phyloP scores from a whole-genome alignment of 2,888 invertebrate genomes.

The Scaptomyza parva region DNA sequence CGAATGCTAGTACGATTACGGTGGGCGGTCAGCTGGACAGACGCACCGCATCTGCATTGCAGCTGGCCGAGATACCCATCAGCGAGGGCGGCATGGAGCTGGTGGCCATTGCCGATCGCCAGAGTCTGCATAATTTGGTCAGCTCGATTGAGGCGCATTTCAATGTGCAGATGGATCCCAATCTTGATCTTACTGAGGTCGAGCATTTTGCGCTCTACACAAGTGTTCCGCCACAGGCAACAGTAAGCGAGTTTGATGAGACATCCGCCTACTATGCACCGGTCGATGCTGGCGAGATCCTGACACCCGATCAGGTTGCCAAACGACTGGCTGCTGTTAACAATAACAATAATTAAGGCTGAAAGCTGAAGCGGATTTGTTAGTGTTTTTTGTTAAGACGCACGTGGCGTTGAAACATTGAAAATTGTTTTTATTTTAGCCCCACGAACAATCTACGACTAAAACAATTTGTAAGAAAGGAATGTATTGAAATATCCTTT shows the following conservation, averaged over 20 bases:
- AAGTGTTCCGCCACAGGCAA: conserved; percentile 93
- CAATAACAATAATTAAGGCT: conserved; percentile 69
- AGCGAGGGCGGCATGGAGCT: conserved; percentile 86
- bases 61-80: conserved; percentile 84
- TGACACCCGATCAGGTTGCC: conserved; percentile 85
- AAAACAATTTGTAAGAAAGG: conserved; percentile 31
- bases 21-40: conserved; percentile 83
- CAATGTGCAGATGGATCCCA: conserved; percentile 85
- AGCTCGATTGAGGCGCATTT: conserved; percentile 83
- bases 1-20: conserved; percentile 83
- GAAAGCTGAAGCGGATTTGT: neutral
- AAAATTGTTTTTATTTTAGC: conserved; percentile 25
- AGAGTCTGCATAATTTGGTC: conserved; percentile 84
- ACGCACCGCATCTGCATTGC: conserved; percentile 84
- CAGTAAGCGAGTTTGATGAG: conserved; percentile 94
- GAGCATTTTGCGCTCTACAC: conserved; percentile 95
- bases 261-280: conserved; percentile 94
- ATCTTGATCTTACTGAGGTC: conserved; percentile 92
- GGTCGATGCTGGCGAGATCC: conserved; percentile 91
- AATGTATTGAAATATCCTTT: conserved; percentile 7
- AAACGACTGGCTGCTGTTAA: conserved; percentile 82
- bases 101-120: conserved; percentile 86
- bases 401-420: conserved; percentile 11
- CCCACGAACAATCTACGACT: conserved; percentile 32
- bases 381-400: conserved; percentile 41